Percentiles rank a stretch among this genome's conserved stretches.
These are phyloP conservation scores for Corythaeola cristata DNA, from an alignment of 2,113 vertebrate species.

Conservation along the genomic window DNA sequence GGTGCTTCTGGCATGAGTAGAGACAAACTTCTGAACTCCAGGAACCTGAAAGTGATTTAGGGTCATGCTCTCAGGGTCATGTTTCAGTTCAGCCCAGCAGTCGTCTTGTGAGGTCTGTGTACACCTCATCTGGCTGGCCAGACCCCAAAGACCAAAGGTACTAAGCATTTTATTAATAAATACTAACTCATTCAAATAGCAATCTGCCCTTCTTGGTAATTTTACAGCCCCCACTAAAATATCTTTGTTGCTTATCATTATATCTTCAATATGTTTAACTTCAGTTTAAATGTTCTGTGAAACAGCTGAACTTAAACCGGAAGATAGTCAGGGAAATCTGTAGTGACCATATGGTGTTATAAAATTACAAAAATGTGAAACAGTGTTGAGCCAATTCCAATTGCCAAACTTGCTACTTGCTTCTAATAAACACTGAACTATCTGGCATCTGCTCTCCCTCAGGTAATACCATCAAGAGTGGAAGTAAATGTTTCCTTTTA, in stretches of 20 bases:
- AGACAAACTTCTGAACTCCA: neutral
- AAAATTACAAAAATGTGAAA: conserved; percentile 53
- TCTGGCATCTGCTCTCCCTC: conserved; percentile 69
- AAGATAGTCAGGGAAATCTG: conserved; percentile 52
- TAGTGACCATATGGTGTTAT: conserved; percentile 64
- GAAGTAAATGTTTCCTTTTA: conserved; percentile 66
- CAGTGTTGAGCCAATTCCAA: conserved; percentile 16
- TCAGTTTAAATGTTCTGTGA: conserved; percentile 41
- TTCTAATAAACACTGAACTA: conserved; percentile 63
- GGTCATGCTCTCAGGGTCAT: neutral
- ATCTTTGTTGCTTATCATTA: neutral
- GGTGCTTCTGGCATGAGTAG: neutral
- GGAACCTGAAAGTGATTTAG: neutral
- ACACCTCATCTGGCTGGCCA: neutral
- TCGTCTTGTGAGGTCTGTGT: neutral
- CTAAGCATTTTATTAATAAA: neutral
- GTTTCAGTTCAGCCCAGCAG: neutral
- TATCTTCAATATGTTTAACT: conserved; percentile 42
- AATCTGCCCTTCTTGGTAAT: neutral
- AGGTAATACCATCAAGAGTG: conserved; percentile 54
- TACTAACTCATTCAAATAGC: neutral
- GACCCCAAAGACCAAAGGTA: neutral
- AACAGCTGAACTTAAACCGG: conserved; percentile 46
- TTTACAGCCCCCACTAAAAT: neutral
- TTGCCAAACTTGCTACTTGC: conserved; percentile 60